Conservation (phyloP, 2,797 vertebrate species). For the Phrynocephalus guinanensis region DNA sequence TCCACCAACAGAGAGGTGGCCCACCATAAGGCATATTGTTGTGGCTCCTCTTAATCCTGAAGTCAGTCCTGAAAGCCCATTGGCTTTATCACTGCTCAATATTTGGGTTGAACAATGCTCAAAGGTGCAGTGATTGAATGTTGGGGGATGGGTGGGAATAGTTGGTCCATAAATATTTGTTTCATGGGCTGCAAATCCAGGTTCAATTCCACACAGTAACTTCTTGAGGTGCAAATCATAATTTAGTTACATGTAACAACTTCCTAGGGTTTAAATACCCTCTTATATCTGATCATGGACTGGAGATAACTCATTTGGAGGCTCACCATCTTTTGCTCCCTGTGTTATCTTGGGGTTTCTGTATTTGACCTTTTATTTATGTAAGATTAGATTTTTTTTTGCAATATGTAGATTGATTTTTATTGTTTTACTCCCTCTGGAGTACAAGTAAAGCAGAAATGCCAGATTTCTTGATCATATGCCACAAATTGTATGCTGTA, state of each 20-base stretch:
- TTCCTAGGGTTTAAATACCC: background rate
- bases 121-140: no score
- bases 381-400: background rate
- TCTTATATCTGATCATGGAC: no score
- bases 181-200: no score
- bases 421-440: background rate
- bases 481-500: background rate
- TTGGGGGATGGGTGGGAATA: no score
- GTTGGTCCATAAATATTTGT: no score
- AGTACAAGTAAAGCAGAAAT: background rate
- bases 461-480: background rate
- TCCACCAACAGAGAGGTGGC: no score
- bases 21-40: background rate
- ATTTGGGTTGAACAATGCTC: background rate
- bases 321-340: background rate
- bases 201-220: no score
- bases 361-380: background rate
- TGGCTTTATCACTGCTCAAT: background rate
- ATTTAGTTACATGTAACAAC: background rate
- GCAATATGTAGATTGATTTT: background rate
- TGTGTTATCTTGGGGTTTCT: background rate
- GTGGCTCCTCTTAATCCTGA: background rate
- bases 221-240: background rate
- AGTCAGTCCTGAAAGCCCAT: background rate
- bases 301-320: no score